These are phyloP conservation scores for Harpalus rufipes DNA, from an alignment of 2,888 invertebrate genomes.

Conservation along the genomic window DNA sequence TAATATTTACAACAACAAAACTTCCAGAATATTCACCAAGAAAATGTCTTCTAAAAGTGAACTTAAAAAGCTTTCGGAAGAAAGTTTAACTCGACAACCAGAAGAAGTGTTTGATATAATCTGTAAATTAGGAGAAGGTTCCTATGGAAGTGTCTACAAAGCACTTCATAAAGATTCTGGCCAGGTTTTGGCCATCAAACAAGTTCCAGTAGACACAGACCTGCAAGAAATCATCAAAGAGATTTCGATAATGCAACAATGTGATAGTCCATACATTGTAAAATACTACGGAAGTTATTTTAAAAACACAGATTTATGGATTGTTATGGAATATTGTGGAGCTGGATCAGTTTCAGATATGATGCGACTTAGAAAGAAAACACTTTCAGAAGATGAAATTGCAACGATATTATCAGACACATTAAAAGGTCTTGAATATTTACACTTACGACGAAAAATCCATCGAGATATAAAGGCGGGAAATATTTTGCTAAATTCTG, in stretches of 20 bases:
- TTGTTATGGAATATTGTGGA: constrained; percentile 99
- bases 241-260: constrained; percentile 99
- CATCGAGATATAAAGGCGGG: constrained; percentile 97
- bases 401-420: constrained; percentile 95
- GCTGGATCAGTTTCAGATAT: constrained; percentile 98
- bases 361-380: constrained; percentile 96
- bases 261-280: constrained; percentile 97
- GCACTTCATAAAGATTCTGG: constrained; percentile 97
- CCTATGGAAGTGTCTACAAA: constrained; percentile 97
- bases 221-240: constrained; percentile 98
- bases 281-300: constrained; percentile 99
- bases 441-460: constrained; percentile 95
- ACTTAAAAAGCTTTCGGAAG: constrained; percentile 94
- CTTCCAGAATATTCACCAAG: constrained; percentile 46
- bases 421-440: constrained; percentile 93
- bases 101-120: constrained; percentile 98
- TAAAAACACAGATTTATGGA: constrained; percentile 98
- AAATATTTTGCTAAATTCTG: constrained; percentile 95
- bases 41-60: constrained; percentile 80
- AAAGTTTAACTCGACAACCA: constrained; percentile 94
- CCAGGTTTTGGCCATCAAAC: constrained; percentile 94
- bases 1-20: constrained; percentile 4
- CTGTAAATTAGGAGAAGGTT: constrained; percentile 96
- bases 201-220: constrained; percentile 98
- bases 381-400: constrained; percentile 94